Percentiles rank a stretch among this genome's conserved stretches.
These are phyloP conservation scores for Zygaena filipendulae DNA, from an alignment of 2,888 invertebrate species.

Conservation along the genomic window DNA sequence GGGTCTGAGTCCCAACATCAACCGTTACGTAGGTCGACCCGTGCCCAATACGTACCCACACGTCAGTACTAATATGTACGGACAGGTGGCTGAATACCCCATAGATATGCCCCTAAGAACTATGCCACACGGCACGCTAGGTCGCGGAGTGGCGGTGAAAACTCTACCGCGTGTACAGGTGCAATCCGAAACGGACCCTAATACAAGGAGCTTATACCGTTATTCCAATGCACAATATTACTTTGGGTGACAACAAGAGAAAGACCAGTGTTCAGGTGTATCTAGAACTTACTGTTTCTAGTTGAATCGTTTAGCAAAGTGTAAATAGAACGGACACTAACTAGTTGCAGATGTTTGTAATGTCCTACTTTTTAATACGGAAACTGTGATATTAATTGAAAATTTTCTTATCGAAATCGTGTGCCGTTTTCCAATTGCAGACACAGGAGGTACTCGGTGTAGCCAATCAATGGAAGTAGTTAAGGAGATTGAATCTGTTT, in stretches of 20 bases:
- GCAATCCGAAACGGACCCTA: conserved; percentile 61
- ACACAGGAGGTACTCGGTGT: too few species aligned
- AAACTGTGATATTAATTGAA: conserved; percentile 68
- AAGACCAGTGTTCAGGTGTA: conserved; percentile 59
- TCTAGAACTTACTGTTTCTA: conserved; percentile 71
- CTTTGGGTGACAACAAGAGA: conserved; percentile 79
- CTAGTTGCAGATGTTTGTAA: conserved; percentile 38
- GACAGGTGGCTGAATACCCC: conserved; percentile 61
- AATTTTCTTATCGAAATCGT: conserved; percentile 58
- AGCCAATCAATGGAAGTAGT: too few species aligned
- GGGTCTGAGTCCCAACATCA: conserved; percentile 56
- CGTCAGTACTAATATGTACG: conserved; percentile 62
- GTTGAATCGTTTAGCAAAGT: conserved; percentile 48
- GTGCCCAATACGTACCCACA: conserved; percentile 62
- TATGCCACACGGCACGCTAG: conserved; percentile 57
- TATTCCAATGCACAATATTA: conserved; percentile 76
- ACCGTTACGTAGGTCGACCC: conserved; percentile 57
- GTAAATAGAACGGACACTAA: conserved; percentile 31
- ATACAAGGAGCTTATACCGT: conserved; percentile 72
- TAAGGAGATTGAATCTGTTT: too few species aligned
- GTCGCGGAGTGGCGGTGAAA: conserved; percentile 57
- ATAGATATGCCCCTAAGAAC: conserved; percentile 64
- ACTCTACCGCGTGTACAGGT: conserved; percentile 53
- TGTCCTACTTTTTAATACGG: conserved; percentile 62
- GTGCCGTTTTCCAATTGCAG: too few species aligned